Conservation (phyloP, 2,113 vertebrate genomes). For the Misgurnus mizolepis region DNA sequence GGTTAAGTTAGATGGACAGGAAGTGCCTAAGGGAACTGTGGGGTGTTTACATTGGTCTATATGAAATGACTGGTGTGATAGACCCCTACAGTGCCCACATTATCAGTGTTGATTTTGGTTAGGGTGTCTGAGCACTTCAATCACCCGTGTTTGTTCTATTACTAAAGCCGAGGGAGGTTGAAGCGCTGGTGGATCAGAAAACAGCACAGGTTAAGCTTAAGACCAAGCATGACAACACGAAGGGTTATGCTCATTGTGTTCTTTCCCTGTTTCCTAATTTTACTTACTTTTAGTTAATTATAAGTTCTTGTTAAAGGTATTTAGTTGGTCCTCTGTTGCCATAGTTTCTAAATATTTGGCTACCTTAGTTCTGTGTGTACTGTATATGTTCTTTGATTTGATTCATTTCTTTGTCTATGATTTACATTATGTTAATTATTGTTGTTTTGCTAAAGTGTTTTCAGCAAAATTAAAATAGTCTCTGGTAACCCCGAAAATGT, state of each 20-base stretch:
- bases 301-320: no score
- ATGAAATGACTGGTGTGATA: background rate
- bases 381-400: no score
- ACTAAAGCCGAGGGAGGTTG: background rate
- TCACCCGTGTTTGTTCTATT: slow-evolving; percentile 26
- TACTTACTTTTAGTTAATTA: no score
- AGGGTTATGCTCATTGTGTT: background rate
- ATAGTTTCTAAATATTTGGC: no score
- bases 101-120: slow-evolving; percentile 25
- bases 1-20: background rate
- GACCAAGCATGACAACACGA: background rate
- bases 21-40: background rate
- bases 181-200: background rate
- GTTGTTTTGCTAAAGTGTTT: no score
- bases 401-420: no score
- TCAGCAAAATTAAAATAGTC: no score
- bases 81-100: slow-evolving; percentile 7
- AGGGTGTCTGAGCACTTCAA: slow-evolving; percentile 26
- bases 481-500: no score
- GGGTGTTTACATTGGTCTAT: slow-evolving; percentile 2
- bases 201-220: background rate
- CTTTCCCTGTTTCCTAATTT: no score
- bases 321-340: no score
- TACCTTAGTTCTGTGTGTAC: no score
- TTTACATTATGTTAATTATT: no score